Conservation (phyloP, 2,113 vertebrate genomes). For the Etheostoma cragini region DNA sequence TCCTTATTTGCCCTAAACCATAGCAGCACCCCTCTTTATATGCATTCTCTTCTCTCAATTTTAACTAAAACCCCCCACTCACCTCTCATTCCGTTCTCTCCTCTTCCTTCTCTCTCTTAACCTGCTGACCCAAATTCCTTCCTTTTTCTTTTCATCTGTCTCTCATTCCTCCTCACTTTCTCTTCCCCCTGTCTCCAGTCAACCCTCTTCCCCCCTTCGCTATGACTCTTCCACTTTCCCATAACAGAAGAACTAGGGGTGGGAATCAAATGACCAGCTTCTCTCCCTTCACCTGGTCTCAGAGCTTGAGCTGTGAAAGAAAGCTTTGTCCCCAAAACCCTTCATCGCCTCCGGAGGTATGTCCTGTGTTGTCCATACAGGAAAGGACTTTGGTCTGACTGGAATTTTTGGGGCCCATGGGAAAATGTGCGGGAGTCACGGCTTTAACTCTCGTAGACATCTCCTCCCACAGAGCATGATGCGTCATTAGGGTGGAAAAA, state of each 20-base stretch:
- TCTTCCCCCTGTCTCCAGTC: constrained; percentile 6
- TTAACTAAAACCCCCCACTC: not conserved
- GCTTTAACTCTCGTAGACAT: constrained; percentile 36
- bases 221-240: constrained; percentile 77
- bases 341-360: constrained; percentile 85
- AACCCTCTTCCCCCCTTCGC: constrained; percentile 31
- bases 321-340: constrained; percentile 85
- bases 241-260: constrained; percentile 76
- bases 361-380: constrained; percentile 86
- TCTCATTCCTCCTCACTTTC: constrained; percentile 18
- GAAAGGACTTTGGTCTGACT: constrained; percentile 88
- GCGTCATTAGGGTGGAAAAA: constrained; percentile 12
- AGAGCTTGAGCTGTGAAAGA: constrained; percentile 86
- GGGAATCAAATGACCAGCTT: constrained; percentile 85
- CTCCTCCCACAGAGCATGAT: constrained; percentile 30
- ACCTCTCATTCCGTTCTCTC: not conserved
- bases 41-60: not conserved
- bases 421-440: constrained; percentile 75
- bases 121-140: constrained; percentile 32
- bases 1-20: constrained; percentile 37
- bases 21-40: constrained; percentile 14
- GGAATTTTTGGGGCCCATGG: constrained; percentile 89
- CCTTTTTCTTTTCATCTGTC: constrained; percentile 17
- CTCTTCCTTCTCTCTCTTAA: constrained; percentile 25
- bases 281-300: constrained; percentile 90